These are phyloP conservation scores for Bradypodion pumilum DNA, from an alignment of 2,797 vertebrate genomes.

Conservation along the genomic window DNA sequence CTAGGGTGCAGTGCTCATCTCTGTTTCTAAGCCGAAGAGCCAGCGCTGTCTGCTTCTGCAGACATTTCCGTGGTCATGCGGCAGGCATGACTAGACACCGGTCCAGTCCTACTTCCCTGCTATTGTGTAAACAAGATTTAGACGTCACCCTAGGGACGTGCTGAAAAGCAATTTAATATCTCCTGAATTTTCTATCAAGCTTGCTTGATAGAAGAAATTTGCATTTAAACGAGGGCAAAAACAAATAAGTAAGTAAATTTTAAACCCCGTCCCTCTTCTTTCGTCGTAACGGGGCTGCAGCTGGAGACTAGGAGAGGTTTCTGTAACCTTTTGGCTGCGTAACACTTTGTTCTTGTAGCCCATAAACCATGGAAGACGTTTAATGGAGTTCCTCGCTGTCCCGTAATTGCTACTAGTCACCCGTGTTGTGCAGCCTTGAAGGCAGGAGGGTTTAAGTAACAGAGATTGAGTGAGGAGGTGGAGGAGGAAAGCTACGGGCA, in stretches of 20 bases:
- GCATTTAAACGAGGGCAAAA: constrained; percentile 71
- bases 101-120: background rate
- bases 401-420: background rate
- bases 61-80: no score
- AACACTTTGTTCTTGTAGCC: constrained; percentile 9
- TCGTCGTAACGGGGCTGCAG: background rate
- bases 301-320: no score
- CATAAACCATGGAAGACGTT: background rate
- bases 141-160: constrained; percentile 41
- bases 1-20: no score
- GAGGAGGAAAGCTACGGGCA: background rate
- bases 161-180: constrained; percentile 60
- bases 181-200: constrained; percentile 48
- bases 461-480: background rate
- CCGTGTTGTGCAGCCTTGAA: constrained; percentile 1
- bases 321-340: constrained; percentile 14
- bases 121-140: constrained; percentile 40
- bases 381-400: background rate
- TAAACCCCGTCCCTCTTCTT: constrained; percentile 37
- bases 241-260: no score
- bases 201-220: constrained; percentile 60
- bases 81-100: no score
- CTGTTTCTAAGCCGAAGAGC: no score
- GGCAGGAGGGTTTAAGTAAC: background rate
- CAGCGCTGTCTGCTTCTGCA: no score